Conservation (phyloP, 2,113 vertebrate genomes). For the Alectura lathami region DNA sequence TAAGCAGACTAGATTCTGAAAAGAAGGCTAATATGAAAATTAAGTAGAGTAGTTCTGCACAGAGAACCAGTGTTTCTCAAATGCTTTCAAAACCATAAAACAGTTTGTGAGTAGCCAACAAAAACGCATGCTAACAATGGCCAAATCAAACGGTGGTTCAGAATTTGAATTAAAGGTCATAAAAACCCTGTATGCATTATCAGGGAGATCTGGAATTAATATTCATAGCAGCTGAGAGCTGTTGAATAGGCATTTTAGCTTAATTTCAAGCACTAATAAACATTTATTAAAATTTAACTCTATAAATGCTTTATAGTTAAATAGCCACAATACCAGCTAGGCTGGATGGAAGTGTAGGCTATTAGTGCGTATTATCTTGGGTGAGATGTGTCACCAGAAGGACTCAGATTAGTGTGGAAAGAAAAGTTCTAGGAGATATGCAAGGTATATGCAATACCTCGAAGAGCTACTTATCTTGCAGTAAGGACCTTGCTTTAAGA, state of each 20-base stretch:
- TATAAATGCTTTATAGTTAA: slow-evolving; percentile 10
- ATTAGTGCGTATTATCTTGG: not conserved
- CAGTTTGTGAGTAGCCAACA: slow-evolving; percentile 46
- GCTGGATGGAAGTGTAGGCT: not conserved
- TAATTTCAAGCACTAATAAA: slow-evolving; percentile 51
- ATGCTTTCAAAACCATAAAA: slow-evolving; percentile 53
- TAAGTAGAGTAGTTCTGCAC: slow-evolving; percentile 27
- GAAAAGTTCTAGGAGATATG: not conserved
- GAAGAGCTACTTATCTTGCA: not conserved
- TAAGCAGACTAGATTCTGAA: slow-evolving; percentile 20
- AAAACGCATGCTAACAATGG: slow-evolving; percentile 51
- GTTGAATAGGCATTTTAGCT: slow-evolving; percentile 31
- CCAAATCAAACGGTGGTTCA: slow-evolving; percentile 69
- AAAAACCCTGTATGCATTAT: slow-evolving; percentile 59
- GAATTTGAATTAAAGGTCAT: slow-evolving; percentile 64
- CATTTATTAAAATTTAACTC: slow-evolving; percentile 45
- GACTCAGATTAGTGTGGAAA: not conserved
- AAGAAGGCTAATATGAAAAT: not conserved
- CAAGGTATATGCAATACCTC: not conserved
- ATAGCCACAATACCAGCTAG: not conserved
- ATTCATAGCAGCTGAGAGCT: slow-evolving; percentile 51
- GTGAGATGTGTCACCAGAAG: not conserved
- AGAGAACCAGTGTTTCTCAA: slow-evolving; percentile 47
- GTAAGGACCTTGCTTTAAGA: not conserved
- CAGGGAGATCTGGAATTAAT: slow-evolving; percentile 42